Evolutionary conservation across 2,888 invertebrate genomes (phyloP), one percentile per base, ranked within the genome.

Genomic region (Polyploca ridens): DNA sequence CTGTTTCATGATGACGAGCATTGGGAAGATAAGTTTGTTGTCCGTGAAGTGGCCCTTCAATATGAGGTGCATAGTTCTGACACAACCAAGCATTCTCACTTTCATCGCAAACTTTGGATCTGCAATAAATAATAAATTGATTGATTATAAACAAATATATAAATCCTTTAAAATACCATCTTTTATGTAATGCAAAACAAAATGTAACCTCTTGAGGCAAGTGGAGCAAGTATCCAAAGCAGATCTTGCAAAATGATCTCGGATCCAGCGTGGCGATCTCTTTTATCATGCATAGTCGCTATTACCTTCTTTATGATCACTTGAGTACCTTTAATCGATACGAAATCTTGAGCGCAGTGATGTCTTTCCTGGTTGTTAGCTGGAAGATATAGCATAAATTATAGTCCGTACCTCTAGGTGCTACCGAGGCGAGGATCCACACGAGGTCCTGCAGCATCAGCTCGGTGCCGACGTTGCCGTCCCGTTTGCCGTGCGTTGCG

Each of bases 101-200:
- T 96, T 96, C 68, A 94, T 86, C 19, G 96, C 95, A 83, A 97
- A 96, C 87, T 96, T 96, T 64, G 94, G 86, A 91, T 95, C 95
- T 91, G 90, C 69, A 91, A 92, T 63, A 35, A 74, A 64, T 70
- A 63, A 38, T 38, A 41, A 13, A 41, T 41, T 4, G 3, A 41
- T 41, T 13, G 13, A 10, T 38, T 38, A 38, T 41, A 13, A 1
- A 41, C 4, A 13, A 41, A 41, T 13, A 6, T 8, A 41, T 41
- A 2, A 41, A 35, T 33, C 33, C 3, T 33, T 33, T 5, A 3
- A 41, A 41, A 3, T n/a, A n/a, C n/a, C 41, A 41, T 41, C 41
- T 41, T 10, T 13, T 41, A 65, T 19, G 19, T 54, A 54, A 54
- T n/a, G 16, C 54, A 19, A 54, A 8, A 14, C 46, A 68, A 71